Base-by-base conservation (phyloP, 2,113 vertebrate species). In the Aegithalos caudatus region DNA sequence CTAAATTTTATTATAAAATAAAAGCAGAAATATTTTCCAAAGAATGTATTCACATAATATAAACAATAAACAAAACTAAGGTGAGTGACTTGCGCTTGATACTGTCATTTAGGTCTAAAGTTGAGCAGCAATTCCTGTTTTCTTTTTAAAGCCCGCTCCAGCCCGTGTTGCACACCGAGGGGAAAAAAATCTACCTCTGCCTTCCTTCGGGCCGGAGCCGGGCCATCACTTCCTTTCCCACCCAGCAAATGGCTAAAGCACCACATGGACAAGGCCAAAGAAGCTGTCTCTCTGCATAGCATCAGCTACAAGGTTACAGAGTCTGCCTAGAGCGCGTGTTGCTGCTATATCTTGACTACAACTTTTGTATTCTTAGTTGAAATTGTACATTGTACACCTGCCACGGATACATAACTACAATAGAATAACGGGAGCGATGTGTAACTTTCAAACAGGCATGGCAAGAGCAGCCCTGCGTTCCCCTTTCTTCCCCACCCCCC, bases 1-100 rank as follows among this genome's bases (percentile, higher is more conserved):
- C 98, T 98, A 97, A 80, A 97, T 98, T 98, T 98, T 98, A 98
- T 98, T 98, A 98, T 98, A 98, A 98, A 98, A 98, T 98, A 98
- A 98, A 98, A 98, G 98, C 98, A 98, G 98, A 98, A 98, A 98
- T 98, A 97, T 98, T 97, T 97, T 95, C 96, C 97, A 95, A 98
- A 97, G 95, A 98, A 98, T 96, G 95, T 97, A 98, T 98, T 98
- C 98, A 98, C 98, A 98, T 96, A 97, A 98, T 98, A 97, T 97
- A 98, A 97, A 98, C 97, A 97, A 96, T 95, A 91, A 96, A 97
- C 94, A 95, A 95, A 96, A 97, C 94, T 94, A 95, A 96, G 57
- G 87, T 81, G 94, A 94, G 81, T 96, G 95, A 88, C 89, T 97
- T 92, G 95, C 86, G 8, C 38, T 93, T 94, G 86, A 85, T 95